Percentiles rank a stretch among this genome's conserved stretches.
phyloP scores from a whole-genome alignment of 2,888 invertebrate genomes.

The Rutpela maculata region DNA sequence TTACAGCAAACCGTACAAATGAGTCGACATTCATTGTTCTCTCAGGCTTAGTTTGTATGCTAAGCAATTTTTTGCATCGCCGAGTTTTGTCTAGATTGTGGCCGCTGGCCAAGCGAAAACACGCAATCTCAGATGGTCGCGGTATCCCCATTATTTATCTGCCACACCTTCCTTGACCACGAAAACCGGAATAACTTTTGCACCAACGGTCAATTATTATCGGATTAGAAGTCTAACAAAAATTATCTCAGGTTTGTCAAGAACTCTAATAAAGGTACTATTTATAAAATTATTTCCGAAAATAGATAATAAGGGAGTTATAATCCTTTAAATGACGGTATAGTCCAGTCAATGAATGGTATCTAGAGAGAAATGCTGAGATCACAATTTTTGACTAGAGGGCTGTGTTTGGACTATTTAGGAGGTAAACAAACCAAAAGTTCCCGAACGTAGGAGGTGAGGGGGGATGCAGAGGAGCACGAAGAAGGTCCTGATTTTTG shows the following conservation, averaged over 20 bases:
- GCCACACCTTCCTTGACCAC: constrained; percentile 51
- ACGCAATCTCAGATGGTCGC: constrained; percentile 56
- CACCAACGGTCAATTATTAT: constrained; percentile 26
- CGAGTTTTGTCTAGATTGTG: constrained; percentile 55
- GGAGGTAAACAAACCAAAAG: no score
- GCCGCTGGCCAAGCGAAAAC: constrained; percentile 56
- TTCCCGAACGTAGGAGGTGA: no score
- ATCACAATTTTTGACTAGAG: no score
- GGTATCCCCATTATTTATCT: constrained; percentile 58
- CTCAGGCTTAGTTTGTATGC: constrained; percentile 49
- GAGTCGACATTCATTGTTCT: constrained; percentile 36
- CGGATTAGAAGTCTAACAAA: background rate
- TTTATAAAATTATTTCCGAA: no score
- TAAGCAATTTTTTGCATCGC: constrained; percentile 59
- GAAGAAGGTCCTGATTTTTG: no score
- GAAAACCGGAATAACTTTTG: constrained; percentile 18
- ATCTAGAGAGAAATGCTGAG: no score
- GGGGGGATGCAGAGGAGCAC: no score
- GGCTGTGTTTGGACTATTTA: no score
- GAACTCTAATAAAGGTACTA: background rate
- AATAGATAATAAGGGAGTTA: no score
- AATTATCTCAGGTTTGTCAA: background rate
- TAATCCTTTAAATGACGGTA: no score
- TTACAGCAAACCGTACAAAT: constrained; percentile 33
- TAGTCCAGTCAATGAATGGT: no score